Evolutionary conservation across 2,113 vertebrate genomes (phyloP), one percentile per base, ranked within the genome.

Genomic region (Onychorhynchus coronatus): DNA sequence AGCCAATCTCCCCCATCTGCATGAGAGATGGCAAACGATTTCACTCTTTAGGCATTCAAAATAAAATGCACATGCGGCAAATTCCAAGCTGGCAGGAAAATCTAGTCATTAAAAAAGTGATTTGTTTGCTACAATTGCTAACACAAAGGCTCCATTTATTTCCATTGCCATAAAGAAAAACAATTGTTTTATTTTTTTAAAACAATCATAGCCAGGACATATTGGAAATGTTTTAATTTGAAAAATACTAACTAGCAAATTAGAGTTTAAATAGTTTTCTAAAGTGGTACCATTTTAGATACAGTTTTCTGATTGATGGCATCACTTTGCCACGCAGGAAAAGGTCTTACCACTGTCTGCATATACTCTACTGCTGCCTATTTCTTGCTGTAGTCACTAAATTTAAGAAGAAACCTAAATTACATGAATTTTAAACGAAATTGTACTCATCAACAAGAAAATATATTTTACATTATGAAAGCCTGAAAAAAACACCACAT

Each of bases 21-120:
- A 49, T 76, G 74, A 95, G 82, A 87, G 75, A 85, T 9, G 0
- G 52, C 74, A 95, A 92, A 92, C 86, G 70, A 87, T 91, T 97
- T 96, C 84, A 87, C 78, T 96, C 96, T 96, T 90, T 58, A 91
- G 95, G 91, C 92, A 93, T 94, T 94, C 96, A 96, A 94, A 95
- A 89, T 87, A 96, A 96, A 96, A 91, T 65, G 86, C 92, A 91
- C 85, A 95, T 89, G 82, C 56, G 22, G 91, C 96, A 97, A 97
- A 96, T 97, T 97, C 92, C 87, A 95, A 97, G 85, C 92, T 94
- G 94, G 93, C 92, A 97, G 86, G 79, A 95, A 97, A 98, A 97
- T 78, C 96, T 91, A 95, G 95, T 95, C 97, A 97, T 97, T 96
- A 97, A 97, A 96, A 97, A 97, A 97, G 86, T 97, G 89, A 97